Evolutionary conservation across 2,113 vertebrate species (phyloP).

Genomic region (Lanius collurio): DNA sequence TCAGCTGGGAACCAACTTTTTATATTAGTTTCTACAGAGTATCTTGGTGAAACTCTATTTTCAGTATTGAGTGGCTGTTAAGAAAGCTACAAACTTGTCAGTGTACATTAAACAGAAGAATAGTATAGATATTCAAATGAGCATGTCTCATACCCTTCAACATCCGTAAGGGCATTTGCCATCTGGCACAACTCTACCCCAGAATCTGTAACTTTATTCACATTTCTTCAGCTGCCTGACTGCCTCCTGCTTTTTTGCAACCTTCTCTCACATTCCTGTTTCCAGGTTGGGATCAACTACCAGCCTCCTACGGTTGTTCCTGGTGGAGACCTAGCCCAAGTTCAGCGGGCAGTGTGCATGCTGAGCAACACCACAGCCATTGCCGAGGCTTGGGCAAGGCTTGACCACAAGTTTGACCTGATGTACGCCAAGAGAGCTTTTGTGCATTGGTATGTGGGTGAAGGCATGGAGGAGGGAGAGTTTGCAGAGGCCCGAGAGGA

Average conservation of each 20-base stretch:
- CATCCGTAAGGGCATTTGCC: not conserved
- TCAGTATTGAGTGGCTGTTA: not conserved
- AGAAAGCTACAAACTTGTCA: not conserved
- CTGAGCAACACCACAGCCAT: slow-evolving; percentile 82
- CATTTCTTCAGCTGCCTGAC: not conserved
- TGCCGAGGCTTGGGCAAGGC: slow-evolving; percentile 79
- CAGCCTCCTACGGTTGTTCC: slow-evolving; percentile 79
- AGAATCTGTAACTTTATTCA: not conserved
- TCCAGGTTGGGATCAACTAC: slow-evolving; percentile 82
- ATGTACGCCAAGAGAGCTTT: slow-evolving; percentile 84
- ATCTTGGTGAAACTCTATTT: not conserved
- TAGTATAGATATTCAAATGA: not conserved
- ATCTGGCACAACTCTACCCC: not conserved
- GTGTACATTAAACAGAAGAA: not conserved
- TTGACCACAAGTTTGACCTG: slow-evolving; percentile 81
- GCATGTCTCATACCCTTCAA: too few species aligned
- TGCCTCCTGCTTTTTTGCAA: not conserved
- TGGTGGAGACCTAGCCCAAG: slow-evolving; percentile 76
- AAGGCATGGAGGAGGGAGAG: slow-evolving; percentile 84
- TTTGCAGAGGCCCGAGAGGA: slow-evolving; percentile 81
- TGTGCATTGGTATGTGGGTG: slow-evolving; percentile 83
- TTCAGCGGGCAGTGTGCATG: slow-evolving; percentile 81
- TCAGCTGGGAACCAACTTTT: not conserved
- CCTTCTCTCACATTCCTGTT: not conserved
- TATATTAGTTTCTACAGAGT: not conserved